Evolutionary conservation across 2,113 vertebrate species (phyloP).

Genomic region (Garra rufa): DNA sequence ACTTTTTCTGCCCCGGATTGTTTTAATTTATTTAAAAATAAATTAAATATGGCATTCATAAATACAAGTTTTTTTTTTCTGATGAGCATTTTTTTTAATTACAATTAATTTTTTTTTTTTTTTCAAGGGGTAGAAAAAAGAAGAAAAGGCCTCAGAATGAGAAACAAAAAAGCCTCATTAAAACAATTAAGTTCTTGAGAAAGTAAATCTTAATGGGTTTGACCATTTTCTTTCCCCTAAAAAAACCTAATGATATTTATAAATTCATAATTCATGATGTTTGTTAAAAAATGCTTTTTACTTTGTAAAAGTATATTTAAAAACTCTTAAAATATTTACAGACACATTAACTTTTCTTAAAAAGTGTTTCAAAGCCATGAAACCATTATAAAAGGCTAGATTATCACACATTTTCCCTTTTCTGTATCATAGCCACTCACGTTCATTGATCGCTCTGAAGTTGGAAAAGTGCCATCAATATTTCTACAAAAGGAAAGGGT

Average conservation of each 20-base stretch:
- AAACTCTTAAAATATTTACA: not conserved
- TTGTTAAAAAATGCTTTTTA: not conserved
- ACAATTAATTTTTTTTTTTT: not conserved
- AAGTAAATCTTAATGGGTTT: not conserved
- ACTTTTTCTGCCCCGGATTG: too few species aligned
- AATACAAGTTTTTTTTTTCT: too few species aligned
- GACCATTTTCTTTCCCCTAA: not conserved
- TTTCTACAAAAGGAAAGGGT: not conserved
- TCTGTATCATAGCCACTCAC: not conserved
- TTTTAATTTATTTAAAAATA: too few species aligned
- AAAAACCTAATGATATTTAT: not conserved
- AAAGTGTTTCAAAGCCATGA: not conserved
- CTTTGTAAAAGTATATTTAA: not conserved
- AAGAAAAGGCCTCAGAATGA: not conserved
- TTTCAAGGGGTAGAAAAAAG: not conserved
- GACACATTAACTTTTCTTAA: not conserved
- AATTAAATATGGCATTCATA: too few species aligned
- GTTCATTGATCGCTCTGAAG: not conserved
- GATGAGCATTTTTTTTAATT: not conserved
- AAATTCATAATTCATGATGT: not conserved
- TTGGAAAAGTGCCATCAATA: not conserved
- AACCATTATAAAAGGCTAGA: not conserved
- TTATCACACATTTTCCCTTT: too few species aligned
- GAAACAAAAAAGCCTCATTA: not conserved
- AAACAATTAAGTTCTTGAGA: not conserved